These are phyloP conservation scores for Spondyliosoma cantharus DNA, from an alignment of 2,797 vertebrate species.

Conservation along the genomic window DNA sequence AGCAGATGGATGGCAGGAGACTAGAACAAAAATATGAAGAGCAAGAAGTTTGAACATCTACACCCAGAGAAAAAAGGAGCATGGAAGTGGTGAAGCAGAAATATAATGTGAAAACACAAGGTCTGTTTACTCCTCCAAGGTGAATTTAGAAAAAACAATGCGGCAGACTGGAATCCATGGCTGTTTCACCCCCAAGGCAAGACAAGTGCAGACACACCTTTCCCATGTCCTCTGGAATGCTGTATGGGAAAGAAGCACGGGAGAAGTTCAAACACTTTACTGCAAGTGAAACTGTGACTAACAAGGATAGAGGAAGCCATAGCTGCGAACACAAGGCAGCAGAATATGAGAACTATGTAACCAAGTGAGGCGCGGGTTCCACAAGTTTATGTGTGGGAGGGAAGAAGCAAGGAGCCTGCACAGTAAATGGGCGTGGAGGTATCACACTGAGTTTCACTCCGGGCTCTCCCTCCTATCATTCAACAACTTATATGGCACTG, in stretches of 20 bases:
- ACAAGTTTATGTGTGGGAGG: slow-evolving; percentile 13
- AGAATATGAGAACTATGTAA: neutral
- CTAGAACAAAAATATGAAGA: neutral
- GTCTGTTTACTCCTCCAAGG: neutral
- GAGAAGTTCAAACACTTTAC: neutral
- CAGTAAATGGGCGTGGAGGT: slow-evolving; percentile 68
- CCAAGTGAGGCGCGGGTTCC: neutral
- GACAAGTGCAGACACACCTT: slow-evolving; percentile 64
- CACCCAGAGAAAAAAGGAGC: fast-evolving
- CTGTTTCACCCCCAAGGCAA: slow-evolving; percentile 28
- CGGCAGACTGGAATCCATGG: neutral
- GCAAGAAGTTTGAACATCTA: neutral
- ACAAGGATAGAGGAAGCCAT: neutral
- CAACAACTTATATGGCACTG: slow-evolving; percentile 11
- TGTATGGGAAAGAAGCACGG: neutral
- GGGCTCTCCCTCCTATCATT: slow-evolving; percentile 38
- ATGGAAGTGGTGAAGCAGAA: neutral
- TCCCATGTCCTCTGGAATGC: slow-evolving; percentile 59
- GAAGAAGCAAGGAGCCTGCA: neutral
- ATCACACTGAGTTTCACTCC: slow-evolving; percentile 59
- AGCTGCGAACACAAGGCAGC: neutral
- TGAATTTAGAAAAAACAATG: neutral
- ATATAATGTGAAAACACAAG: neutral
- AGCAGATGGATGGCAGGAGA: neutral
- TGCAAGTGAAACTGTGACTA: neutral